Conservation (phyloP, 64 coral and sea anemone genomes). For the Montipora foliosa region DNA sequence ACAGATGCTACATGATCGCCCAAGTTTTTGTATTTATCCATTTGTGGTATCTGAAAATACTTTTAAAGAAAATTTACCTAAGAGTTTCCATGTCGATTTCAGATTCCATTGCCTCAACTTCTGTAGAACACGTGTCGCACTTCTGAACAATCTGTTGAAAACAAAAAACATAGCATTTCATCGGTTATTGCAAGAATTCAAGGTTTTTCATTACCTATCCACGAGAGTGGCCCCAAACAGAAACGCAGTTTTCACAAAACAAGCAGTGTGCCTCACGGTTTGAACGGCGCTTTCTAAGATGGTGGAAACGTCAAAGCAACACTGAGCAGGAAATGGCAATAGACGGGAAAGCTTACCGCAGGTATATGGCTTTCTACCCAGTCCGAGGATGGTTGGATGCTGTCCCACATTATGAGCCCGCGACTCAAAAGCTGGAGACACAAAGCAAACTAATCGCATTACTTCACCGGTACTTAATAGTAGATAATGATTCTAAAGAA, state of each 20-base stretch:
- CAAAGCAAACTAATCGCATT: not conserved
- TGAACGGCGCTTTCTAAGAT: no score
- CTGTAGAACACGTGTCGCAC: constrained; percentile 67
- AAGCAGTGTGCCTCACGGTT: no score
- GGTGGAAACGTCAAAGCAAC: not conserved
- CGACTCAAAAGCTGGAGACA: constrained; percentile 78
- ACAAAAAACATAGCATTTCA: not conserved
- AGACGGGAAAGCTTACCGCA: constrained; percentile 32
- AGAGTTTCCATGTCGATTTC: constrained; percentile 94
- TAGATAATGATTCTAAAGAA: not conserved
- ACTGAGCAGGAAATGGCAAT: no score
- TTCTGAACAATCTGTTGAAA: constrained; percentile 74
- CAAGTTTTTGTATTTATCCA: not conserved
- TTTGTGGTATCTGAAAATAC: not conserved
- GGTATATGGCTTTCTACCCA: constrained; percentile 94
- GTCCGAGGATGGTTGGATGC: constrained; percentile 68
- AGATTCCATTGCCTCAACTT: constrained; percentile 52
- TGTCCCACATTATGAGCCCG: constrained; percentile 95
- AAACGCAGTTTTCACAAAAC: no score
- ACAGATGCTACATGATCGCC: no score
- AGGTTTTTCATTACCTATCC: no score
- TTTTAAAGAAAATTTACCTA: constrained; percentile 49
- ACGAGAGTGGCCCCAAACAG: no score
- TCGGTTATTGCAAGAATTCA: no score
- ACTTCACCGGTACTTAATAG: not conserved